phyloP scores from a whole-genome alignment of 2,113 vertebrate genomes.

The Riparia riparia region DNA sequence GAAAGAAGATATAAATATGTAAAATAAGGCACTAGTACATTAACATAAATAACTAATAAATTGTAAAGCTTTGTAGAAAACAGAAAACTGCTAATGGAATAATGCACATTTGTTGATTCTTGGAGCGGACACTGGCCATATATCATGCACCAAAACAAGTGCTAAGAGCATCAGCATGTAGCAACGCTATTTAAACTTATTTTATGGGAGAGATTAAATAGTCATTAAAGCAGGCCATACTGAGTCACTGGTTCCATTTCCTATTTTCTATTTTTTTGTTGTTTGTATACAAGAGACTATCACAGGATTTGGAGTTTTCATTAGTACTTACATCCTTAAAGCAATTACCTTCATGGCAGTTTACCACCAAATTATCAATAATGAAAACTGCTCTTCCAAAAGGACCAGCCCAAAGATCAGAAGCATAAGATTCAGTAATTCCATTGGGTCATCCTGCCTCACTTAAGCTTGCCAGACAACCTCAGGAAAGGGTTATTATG shows the following conservation, averaged over 20 bases:
- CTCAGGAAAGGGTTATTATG: background rate
- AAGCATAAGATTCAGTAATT: background rate
- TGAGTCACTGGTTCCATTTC: background rate
- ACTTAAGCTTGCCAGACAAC: background rate
- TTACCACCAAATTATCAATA: background rate
- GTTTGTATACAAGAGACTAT: background rate
- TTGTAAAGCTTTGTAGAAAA: conserved; percentile 65
- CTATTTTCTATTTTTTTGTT: background rate
- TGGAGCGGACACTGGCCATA: conserved; percentile 20
- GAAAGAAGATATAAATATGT: conserved; percentile 64
- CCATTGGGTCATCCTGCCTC: background rate
- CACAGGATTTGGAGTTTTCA: background rate
- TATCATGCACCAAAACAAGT: conserved; percentile 29
- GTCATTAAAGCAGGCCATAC: background rate
- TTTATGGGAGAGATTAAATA: conserved; percentile 10
- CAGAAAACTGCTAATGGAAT: conserved; percentile 68
- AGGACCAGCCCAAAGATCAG: background rate
- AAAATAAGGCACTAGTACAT: conserved; percentile 64
- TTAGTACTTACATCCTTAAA: conserved; percentile 3
- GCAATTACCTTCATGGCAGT: background rate
- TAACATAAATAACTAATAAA: conserved; percentile 76
- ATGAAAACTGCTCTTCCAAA: background rate
- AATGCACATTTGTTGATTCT: conserved; percentile 70
- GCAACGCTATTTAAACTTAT: conserved; percentile 46
- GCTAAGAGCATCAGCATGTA: conserved; percentile 22